Base-by-base conservation (phyloP, 2,797 vertebrate species). In the Spondyliosoma cantharus region DNA sequence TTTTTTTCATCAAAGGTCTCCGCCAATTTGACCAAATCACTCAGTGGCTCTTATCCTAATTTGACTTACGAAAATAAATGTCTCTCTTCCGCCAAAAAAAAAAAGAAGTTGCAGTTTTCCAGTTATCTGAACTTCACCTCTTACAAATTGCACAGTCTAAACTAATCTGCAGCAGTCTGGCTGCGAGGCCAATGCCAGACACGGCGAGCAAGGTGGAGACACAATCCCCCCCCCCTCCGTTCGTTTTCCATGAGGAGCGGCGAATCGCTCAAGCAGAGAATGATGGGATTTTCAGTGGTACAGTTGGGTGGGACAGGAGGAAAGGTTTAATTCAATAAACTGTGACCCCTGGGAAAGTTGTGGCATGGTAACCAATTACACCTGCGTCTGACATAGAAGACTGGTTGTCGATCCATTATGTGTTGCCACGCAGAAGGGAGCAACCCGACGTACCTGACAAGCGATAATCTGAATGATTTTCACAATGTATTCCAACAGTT, bases 241-340 rank as follows among this genome's bases (percentile, higher is more conserved):
- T 57, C 20, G 73, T 78, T 53, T 78, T 54, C 48, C 32, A 54
- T 54, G 7, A 64, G 56, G 13, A 85, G 59, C 6, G 0, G 48
- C 13, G 11, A 66, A 81, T 71, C 24, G 61, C 29, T 74, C 52
- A 79, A 64, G 53, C 54, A 71, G 24, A 46, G 25, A 64, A 67
- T 67, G 37, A 78, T 78, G 50, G 67, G 48, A 72, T 79, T 83
- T 68, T 64, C 25, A 57, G 46, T 25, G 32, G 49, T 46, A 56
- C 27, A 43, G 5, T 25, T 58, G 71, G 49, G 43, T 32, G 53
- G 46, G 22, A 24, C 56, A 50, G 66, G 50, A 65, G 24, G 32
- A 60, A 67, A 68, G 50, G 64, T 77, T 80, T 63, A 50, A 82
- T 66, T 81, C 62, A 71, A 61, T 56, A 62, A 73, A 59, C 61